Conservation (phyloP, 2,113 vertebrate genomes). For the Caloenas nicobarica region DNA sequence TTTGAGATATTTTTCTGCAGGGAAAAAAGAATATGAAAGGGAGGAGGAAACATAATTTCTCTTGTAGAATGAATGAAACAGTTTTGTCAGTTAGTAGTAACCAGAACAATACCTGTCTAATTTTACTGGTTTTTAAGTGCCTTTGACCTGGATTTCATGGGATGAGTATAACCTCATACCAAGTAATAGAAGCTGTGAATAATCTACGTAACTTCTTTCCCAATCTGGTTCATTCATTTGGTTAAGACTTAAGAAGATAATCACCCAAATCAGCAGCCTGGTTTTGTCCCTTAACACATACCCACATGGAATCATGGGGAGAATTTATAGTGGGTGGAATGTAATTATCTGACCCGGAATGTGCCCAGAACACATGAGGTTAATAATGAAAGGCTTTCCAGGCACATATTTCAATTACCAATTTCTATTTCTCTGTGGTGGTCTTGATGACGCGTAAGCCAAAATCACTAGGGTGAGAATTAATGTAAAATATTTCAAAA, state of each 20-base stretch:
- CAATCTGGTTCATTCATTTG: neutral
- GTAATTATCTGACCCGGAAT: slow-evolving; percentile 28
- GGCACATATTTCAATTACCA: neutral
- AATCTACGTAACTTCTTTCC: neutral
- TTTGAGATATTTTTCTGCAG: neutral
- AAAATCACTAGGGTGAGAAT: slow-evolving; percentile 29
- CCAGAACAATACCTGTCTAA: neutral
- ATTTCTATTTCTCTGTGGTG: neutral
- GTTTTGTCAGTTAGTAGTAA: neutral
- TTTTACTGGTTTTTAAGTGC: neutral
- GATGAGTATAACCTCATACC: neutral
- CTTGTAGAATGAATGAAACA: neutral
- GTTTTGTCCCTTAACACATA: slow-evolving; percentile 3
- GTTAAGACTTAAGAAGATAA: slow-evolving; percentile 2
- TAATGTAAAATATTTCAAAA: slow-evolving; percentile 18
- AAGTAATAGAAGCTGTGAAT: neutral
- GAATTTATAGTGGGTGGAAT: slow-evolving; percentile 21
- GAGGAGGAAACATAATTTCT: neutral
- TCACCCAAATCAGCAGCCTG: neutral
- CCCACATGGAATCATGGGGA: neutral
- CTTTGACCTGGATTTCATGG: neutral
- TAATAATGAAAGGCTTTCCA: slow-evolving; percentile 1
- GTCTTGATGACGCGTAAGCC: slow-evolving; percentile 5
- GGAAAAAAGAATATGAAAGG: neutral
- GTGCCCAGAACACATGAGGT: neutral